Percentiles rank a stretch among this genome's conserved stretches.
Evolutionary conservation across 1,140 invertebrate genomes (phyloP).

Genomic region (Drosophila serrata): DNA sequence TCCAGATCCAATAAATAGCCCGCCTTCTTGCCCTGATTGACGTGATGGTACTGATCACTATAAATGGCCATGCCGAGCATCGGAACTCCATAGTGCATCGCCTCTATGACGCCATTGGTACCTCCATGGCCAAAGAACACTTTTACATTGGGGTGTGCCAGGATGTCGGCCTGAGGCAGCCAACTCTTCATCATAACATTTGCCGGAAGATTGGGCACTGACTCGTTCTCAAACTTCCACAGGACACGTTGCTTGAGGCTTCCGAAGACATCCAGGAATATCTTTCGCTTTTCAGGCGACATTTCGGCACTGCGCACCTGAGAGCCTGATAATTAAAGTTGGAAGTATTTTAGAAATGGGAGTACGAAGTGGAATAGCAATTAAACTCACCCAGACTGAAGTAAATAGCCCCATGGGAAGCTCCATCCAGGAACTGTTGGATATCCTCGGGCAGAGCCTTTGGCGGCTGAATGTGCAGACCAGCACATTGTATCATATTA

Average conservation of each 20-base stretch:
- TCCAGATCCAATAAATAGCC: slow-evolving; percentile 61
- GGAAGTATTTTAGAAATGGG: too few relatives aligned
- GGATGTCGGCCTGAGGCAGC: slow-evolving; percentile 88
- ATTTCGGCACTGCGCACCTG: slow-evolving; percentile 81
- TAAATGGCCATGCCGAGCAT: slow-evolving; percentile 88
- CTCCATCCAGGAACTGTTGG: slow-evolving; percentile 81
- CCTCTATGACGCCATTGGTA: slow-evolving; percentile 87
- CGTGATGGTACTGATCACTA: slow-evolving; percentile 86
- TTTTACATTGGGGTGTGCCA: slow-evolving; percentile 87
- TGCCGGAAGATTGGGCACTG: slow-evolving; percentile 85
- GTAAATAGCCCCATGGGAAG: slow-evolving; percentile 87
- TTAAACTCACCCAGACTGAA: slow-evolving; percentile 45
- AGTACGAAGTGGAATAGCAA: too few relatives aligned
- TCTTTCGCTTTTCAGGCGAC: slow-evolving; percentile 83
- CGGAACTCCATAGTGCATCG: slow-evolving; percentile 87
- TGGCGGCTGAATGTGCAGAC: slow-evolving; percentile 85
- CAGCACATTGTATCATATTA: slow-evolving; percentile 86
- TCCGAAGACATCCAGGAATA: slow-evolving; percentile 86
- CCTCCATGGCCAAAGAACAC: slow-evolving; percentile 89
- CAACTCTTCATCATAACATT: slow-evolving; percentile 88
- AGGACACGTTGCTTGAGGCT: slow-evolving; percentile 87
- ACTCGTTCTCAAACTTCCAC: slow-evolving; percentile 88
- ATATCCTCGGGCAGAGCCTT: slow-evolving; percentile 81
- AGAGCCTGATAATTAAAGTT: slow-evolving; percentile 24
- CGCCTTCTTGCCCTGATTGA: slow-evolving; percentile 45